Evolutionary conservation across 2,888 invertebrate genomes (phyloP), one percentile per base, ranked within the genome.

Genomic region (Allolobophora icterica): DNA sequence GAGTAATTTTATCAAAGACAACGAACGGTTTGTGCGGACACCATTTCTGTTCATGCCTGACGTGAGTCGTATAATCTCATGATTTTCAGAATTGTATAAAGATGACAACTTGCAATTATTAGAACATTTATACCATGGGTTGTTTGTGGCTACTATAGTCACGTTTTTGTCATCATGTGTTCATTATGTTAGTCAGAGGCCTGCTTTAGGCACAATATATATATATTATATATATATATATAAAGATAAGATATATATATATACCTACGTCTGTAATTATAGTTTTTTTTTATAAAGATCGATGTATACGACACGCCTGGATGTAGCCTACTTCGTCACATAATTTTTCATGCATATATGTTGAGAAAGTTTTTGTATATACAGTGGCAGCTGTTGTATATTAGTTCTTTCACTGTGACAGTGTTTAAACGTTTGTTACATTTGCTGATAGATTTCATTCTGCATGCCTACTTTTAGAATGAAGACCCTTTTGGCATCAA

Each of bases 21-120:
- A n/a, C n/a, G 71, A 71, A 71, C 71, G 71, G n/a, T 71, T 71
- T 71, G 71, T n/a, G 71, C n/a, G 11, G 71, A 71, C 71, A n/a
- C n/a, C 71, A n/a, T 71, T 71, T 71, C 71, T 71, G 71, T 71
- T 71, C 71, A 71, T n/a, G 1, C 71, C 3, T 11, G 13, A 71
- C 30, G 71, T 71, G 71, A 71, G 30, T 71, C 17, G 8, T 71
- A n/a, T 2, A 71, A 71, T 71, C 71, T 71, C 71, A 71, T 71
- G n/a, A 71, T n/a, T 71, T 71, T 6, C n/a, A 13, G 30, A 71
- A n/a, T 71, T 71, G 71, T n/a, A 71, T 71, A n/a, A 45, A 71
- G 8, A n/a, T n/a, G 71, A n/a, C 71, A 71, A 38, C 38, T 38
- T 38, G 38, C 38, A 38, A 38, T 38, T 38, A 38, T 38, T 38